Evolutionary conservation across 2,113 vertebrate genomes (phyloP).

Genomic region (Vireo altiloquus): DNA sequence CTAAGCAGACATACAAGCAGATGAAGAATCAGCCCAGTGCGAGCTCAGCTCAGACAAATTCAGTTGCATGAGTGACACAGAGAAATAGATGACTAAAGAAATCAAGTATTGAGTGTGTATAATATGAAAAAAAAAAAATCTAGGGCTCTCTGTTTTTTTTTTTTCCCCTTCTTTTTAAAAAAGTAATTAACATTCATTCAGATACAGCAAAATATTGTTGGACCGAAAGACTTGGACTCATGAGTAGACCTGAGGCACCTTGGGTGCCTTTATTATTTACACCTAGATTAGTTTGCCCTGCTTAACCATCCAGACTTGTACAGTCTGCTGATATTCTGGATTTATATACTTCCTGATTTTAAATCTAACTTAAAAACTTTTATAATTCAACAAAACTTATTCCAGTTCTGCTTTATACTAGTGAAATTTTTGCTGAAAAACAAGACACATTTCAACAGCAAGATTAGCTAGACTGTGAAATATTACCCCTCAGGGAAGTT

Average conservation of each 20-base stretch:
- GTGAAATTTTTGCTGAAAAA: slow-evolving; percentile 22
- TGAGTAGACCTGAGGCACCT: not conserved
- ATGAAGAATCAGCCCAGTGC: not conserved
- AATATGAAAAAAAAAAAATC: not conserved
- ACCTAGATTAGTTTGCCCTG: not conserved
- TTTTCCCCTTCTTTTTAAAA: not conserved
- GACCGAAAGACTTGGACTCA: not conserved
- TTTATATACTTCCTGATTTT: not conserved
- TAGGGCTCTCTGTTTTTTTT: too few relatives aligned
- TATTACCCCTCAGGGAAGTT: slow-evolving; percentile 46
- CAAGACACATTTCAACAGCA: not conserved
- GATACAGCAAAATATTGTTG: not conserved
- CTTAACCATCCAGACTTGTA: not conserved
- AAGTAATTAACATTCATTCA: not conserved
- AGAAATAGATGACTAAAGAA: not conserved
- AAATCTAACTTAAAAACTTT: not conserved
- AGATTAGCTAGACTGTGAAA: slow-evolving; percentile 60
- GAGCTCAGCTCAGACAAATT: not conserved
- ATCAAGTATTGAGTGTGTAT: not conserved
- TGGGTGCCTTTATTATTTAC: not conserved
- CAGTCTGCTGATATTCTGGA: not conserved
- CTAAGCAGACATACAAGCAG: not conserved
- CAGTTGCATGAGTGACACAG: not conserved
- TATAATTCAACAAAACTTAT: not conserved
- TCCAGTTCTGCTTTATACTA: not conserved